phyloP scores from a whole-genome alignment of 2,888 invertebrate species.

The Aelia acuminata region DNA sequence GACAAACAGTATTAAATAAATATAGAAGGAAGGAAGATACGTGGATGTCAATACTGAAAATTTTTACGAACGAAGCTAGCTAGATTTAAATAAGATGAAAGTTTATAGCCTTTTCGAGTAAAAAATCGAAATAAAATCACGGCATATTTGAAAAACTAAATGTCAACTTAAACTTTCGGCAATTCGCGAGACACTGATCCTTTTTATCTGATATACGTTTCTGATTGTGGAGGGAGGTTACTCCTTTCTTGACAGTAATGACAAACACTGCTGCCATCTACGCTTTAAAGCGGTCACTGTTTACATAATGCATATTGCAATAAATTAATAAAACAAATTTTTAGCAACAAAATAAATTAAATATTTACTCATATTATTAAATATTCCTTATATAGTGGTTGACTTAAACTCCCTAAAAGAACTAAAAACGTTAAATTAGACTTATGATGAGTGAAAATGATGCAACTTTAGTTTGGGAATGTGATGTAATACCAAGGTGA shows the following conservation, averaged over 20 bases:
- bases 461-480: too few relatives aligned
- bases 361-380: too few relatives aligned
- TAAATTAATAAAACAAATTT: too few relatives aligned
- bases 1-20: neutral
- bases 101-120: neutral
- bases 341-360: too few relatives aligned
- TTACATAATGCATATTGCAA: neutral
- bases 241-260: neutral
- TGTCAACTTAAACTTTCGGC: neutral
- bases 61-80: neutral
- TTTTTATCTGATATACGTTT: neutral
- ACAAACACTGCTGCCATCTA: slow-evolving; percentile 13
- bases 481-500: too few relatives aligned
- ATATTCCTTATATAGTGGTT: too few relatives aligned
- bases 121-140: neutral
- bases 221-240: slow-evolving; percentile 18
- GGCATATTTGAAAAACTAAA: slow-evolving; percentile 17
- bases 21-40: neutral
- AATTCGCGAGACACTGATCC: neutral
- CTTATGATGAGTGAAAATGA: too few relatives aligned
- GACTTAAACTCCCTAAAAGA: too few relatives aligned
- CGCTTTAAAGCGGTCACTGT: neutral
- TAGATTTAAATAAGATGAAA: slow-evolving; percentile 9
- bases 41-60: neutral
- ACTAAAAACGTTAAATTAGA: too few relatives aligned